Conservation (phyloP, 2,888 invertebrate genomes). For the Villa cingulata region DNA sequence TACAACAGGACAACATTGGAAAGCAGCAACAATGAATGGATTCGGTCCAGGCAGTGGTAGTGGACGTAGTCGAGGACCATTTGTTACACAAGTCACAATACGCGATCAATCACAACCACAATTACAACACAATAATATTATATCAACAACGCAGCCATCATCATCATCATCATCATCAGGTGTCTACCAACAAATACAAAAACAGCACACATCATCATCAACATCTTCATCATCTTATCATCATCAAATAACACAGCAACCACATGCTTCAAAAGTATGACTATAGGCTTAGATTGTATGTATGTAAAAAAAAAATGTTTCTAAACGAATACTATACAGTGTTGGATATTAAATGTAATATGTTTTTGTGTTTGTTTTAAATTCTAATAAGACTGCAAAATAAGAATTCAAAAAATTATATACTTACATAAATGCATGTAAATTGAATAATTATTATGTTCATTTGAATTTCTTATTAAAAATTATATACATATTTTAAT, state of each 20-base stretch:
- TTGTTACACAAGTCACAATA: slow-evolving; percentile 48
- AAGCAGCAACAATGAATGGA: slow-evolving; percentile 29
- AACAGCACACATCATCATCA: slow-evolving; percentile 6
- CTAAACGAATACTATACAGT: too few relatives aligned
- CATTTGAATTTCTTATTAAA: too few relatives aligned
- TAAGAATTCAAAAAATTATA: not conserved
- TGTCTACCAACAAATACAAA: slow-evolving; percentile 7
- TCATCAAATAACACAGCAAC: slow-evolving; percentile 24
- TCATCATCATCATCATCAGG: not conserved
- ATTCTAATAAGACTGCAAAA: slow-evolving; percentile 4
- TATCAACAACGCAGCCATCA: slow-evolving; percentile 25
- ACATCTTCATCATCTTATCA: slow-evolving; percentile 18
- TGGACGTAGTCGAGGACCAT: slow-evolving; percentile 41
- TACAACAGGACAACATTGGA: slow-evolving; percentile 27
- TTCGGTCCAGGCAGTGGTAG: slow-evolving; percentile 23
- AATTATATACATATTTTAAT: too few relatives aligned
- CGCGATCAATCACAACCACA: slow-evolving; percentile 34
- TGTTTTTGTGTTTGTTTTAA: too few relatives aligned
- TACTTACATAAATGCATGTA: too few relatives aligned
- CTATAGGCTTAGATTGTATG: slow-evolving; percentile 19
- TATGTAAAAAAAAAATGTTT: not conserved
- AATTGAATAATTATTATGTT: too few relatives aligned
- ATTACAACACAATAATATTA: slow-evolving; percentile 5
- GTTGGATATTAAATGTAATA: not conserved
- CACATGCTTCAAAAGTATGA: slow-evolving; percentile 37